Evolutionary conservation across 30 jellyfish, hydroid and myxozoan genomes (phyloP).

Genomic region (Sanderia malayensis): DNA sequence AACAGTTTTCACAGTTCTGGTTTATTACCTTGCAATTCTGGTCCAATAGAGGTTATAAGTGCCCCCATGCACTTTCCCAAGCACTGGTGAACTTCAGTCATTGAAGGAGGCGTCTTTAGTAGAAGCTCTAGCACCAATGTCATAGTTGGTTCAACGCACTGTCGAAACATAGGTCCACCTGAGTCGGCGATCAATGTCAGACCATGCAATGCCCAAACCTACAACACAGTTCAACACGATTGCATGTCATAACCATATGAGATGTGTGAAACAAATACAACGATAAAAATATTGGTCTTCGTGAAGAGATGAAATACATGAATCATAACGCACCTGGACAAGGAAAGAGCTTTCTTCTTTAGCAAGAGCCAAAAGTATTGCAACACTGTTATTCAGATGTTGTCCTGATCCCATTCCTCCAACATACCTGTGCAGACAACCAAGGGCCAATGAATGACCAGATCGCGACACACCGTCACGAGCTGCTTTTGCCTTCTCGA

Average conservation of each 20-base stretch:
- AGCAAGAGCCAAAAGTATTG: conserved; percentile 89
- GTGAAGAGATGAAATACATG: too few relatives aligned
- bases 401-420: conserved; percentile 99
- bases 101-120: conserved; percentile 82
- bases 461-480: conserved; percentile 90
- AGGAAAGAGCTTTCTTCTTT: conserved; percentile 84
- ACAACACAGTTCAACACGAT: too few relatives aligned
- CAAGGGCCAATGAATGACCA: conserved; percentile 96
- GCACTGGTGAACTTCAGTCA: conserved; percentile 93
- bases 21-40: conserved; percentile 91
- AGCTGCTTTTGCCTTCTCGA: conserved; percentile 92
- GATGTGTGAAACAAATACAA: too few relatives aligned
- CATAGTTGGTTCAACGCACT: conserved; percentile 85
- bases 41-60: conserved; percentile 91
- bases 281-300: too few relatives aligned
- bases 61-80: conserved; percentile 98
- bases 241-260: too few relatives aligned
- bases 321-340: too few relatives aligned
- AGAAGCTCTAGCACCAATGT: conserved; percentile 64
- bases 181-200: conserved; percentile 94
- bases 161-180: conserved; percentile 99
- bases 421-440: conserved; percentile 96
- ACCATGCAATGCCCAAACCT: conserved; percentile 98
- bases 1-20: too few relatives aligned
- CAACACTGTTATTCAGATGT: conserved; percentile 84